Evolutionary conservation across 1,140 invertebrate species (phyloP).

Genomic region (Tetramorium parvispinum): DNA sequence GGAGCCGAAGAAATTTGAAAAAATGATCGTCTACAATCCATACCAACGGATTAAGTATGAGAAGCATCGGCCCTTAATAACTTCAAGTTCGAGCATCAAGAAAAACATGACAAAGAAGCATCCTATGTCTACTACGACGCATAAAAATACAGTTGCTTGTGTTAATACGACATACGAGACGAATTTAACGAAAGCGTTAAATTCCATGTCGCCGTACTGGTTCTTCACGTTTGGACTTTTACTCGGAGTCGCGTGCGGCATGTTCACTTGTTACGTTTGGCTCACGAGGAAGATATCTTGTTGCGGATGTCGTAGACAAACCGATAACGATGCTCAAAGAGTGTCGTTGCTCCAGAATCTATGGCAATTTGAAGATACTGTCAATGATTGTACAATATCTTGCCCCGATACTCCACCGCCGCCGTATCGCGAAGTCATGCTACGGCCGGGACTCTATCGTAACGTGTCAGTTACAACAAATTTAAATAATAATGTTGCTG

Average conservation of each 20-base stretch:
- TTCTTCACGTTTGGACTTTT: slow-evolving; percentile 78
- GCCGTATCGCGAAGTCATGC: slow-evolving; percentile 81
- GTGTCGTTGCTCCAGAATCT: slow-evolving; percentile 75
- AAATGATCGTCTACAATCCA: slow-evolving; percentile 69
- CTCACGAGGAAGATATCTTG: slow-evolving; percentile 69
- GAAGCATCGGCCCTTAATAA: slow-evolving; percentile 45
- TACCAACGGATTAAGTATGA: not conserved
- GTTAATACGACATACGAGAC: not conserved
- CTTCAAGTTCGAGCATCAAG: not conserved
- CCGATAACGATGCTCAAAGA: slow-evolving; percentile 69
- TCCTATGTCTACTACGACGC: not conserved
- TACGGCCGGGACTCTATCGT: slow-evolving; percentile 69
- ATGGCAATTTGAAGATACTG: slow-evolving; percentile 20
- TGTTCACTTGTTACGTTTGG: slow-evolving; percentile 78
- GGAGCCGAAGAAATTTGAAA: slow-evolving; percentile 74
- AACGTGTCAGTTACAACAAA: slow-evolving; percentile 10
- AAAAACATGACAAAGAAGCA: slow-evolving; percentile 34
- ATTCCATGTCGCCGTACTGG: slow-evolving; percentile 75
- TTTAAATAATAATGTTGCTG: slow-evolving; percentile 45
- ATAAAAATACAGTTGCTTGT: not conserved
- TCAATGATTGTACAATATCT: slow-evolving; percentile 48
- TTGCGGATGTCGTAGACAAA: slow-evolving; percentile 45
- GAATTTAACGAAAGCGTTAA: not conserved
- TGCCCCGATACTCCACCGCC: slow-evolving; percentile 82
- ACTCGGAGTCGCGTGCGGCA: slow-evolving; percentile 73